These are phyloP conservation scores for Cinara cedri DNA, from an alignment of 2,888 invertebrate species.

Conservation along the genomic window DNA sequence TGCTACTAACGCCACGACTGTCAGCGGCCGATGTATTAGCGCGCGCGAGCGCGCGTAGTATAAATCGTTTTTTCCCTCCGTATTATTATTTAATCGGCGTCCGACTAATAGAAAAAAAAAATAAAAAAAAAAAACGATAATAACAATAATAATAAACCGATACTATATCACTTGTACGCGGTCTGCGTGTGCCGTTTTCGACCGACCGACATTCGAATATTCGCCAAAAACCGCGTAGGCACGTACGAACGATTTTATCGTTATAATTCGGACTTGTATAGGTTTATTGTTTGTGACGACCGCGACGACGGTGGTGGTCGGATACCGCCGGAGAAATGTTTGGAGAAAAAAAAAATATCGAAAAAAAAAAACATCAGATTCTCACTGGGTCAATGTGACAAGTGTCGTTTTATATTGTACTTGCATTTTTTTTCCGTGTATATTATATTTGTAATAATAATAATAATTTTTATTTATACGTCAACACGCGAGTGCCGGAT, in stretches of 20 bases:
- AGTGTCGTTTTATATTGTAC: background rate
- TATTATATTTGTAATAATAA: background rate
- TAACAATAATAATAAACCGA: too few relatives aligned
- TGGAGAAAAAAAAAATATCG: too few relatives aligned
- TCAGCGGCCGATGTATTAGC: too few relatives aligned
- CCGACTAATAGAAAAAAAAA: background rate
- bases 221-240: background rate
- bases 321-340: background rate
- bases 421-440: background rate
- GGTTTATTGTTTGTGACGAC: background rate
- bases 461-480: too few relatives aligned
- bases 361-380: background rate
- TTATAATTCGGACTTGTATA: background rate
- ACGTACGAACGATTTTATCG: constrained; percentile 23
- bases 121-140: background rate
- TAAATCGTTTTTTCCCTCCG: background rate
- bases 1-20: too few relatives aligned
- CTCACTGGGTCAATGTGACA: constrained; percentile 27
- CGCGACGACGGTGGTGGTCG: background rate
- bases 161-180: background rate
- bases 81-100: background rate
- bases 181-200: background rate
- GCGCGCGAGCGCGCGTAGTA: background rate
- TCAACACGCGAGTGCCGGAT: too few relatives aligned
- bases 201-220: constrained; percentile 41